phyloP scores from a whole-genome alignment of 2,797 vertebrate species.

The Betta splendens region DNA sequence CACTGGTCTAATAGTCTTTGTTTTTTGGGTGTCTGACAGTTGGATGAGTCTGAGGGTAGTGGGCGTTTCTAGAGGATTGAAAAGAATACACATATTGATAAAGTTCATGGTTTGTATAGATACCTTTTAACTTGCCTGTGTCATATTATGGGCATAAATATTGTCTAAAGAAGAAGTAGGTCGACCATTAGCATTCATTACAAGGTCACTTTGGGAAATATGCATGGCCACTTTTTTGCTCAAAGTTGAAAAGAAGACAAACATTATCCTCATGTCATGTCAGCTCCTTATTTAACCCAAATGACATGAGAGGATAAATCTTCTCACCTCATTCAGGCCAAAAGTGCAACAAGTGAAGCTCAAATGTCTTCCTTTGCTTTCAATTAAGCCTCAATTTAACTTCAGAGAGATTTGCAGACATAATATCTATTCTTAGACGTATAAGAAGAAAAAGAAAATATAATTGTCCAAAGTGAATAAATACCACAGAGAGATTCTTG shows the following conservation, averaged over 20 bases:
- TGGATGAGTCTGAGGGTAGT: conserved; percentile 70
- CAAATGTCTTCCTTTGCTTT: conserved; percentile 5
- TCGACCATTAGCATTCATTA: too few relatives aligned
- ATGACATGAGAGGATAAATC: neutral
- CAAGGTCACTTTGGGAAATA: neutral
- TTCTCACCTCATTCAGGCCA: conserved; percentile 1
- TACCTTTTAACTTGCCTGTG: conserved; percentile 5
- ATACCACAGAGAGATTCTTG: conserved; percentile 82
- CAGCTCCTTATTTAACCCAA: conserved; percentile 2
- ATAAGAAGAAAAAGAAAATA: conserved; percentile 1
- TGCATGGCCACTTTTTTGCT: neutral
- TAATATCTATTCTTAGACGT: too few relatives aligned
- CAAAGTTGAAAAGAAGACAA: neutral
- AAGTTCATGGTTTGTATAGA: neutral
- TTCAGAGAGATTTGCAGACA: neutral
- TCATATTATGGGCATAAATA: conserved; percentile 37
- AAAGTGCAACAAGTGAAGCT: neutral
- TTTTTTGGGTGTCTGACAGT: conserved; percentile 81
- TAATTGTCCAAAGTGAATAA: conserved; percentile 51
- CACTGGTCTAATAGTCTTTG: conserved; percentile 77
- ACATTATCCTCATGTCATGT: neutral
- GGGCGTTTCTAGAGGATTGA: conserved; percentile 79
- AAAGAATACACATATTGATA: conserved; percentile 10
- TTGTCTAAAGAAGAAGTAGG: conserved; percentile 2
- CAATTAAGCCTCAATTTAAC: conserved; percentile 1